Percentiles rank a stretch among this genome's conserved stretches.
phyloP scores from a whole-genome alignment of 2,888 invertebrate genomes.

The Epistrophe eligans region DNA sequence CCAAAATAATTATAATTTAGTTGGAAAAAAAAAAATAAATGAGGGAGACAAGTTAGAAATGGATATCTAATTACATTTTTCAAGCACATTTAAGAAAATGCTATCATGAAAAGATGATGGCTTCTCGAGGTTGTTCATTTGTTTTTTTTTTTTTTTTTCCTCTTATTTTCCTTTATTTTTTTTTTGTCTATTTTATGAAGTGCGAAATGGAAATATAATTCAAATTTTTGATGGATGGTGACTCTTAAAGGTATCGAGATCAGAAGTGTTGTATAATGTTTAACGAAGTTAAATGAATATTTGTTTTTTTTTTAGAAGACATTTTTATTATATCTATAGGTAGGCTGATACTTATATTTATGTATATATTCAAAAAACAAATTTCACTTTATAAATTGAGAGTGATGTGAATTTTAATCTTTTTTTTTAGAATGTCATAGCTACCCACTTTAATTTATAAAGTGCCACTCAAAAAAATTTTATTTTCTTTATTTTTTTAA shows the following conservation, averaged over 20 bases:
- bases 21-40: slow-evolving; percentile 8
- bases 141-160: neutral
- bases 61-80: slow-evolving; percentile 64
- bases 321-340: neutral
- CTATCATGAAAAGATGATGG: neutral
- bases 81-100: slow-evolving; percentile 9
- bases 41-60: slow-evolving; percentile 43
- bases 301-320: neutral
- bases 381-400: neutral
- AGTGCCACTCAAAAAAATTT: slow-evolving; percentile 1
- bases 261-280: neutral
- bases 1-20: slow-evolving; percentile 37
- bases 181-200: slow-evolving; percentile 4
- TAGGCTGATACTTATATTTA: neutral
- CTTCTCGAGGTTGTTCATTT: neutral
- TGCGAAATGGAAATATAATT: slow-evolving; percentile 36
- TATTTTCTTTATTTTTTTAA: too few relatives aligned
- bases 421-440: neutral
- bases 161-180: neutral
- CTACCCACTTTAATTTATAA: neutral
- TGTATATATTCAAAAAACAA: slow-evolving; percentile 3
- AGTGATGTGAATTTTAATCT: slow-evolving; percentile 15
- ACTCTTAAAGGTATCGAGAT: slow-evolving; percentile 1
- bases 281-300: slow-evolving; percentile 22
- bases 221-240: slow-evolving; percentile 37